Evolutionary conservation across 2,888 invertebrate genomes (phyloP).

Genomic region (Gortyna flavago): DNA sequence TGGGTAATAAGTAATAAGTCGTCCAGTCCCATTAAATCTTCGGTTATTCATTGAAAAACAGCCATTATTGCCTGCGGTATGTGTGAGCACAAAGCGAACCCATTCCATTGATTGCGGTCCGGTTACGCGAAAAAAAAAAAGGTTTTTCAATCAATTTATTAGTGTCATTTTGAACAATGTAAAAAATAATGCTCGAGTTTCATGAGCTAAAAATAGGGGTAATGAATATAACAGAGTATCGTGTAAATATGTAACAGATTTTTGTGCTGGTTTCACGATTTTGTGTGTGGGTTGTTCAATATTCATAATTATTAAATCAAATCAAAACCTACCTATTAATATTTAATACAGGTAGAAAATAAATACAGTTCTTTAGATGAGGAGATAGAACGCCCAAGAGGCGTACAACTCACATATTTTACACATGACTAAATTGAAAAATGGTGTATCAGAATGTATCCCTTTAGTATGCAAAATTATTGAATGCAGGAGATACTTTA

Average conservation of each 20-base stretch:
- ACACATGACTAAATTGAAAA: not conserved
- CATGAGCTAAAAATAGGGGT: slow-evolving; percentile 17
- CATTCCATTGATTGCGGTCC: slow-evolving; percentile 39
- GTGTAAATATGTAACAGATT: not conserved
- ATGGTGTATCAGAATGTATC: not conserved
- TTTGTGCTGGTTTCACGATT: not conserved
- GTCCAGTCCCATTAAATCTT: not conserved
- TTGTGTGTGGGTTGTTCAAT: not conserved
- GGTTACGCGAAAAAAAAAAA: slow-evolving; percentile 18
- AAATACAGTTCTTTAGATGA: no score
- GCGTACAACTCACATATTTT: not conserved
- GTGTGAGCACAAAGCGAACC: slow-evolving; percentile 15
- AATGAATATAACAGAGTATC: slow-evolving; percentile 11
- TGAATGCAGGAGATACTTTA: not conserved
- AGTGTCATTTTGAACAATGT: slow-evolving; percentile 25
- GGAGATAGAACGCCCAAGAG: no score
- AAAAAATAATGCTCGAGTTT: slow-evolving; percentile 32
- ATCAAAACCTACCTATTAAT: not conserved
- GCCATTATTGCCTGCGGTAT: not conserved
- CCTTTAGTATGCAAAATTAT: not conserved
- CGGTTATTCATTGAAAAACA: not conserved
- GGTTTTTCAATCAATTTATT: slow-evolving; percentile 45
- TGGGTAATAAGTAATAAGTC: no score
- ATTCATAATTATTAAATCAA: not conserved
- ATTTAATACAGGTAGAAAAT: no score